phyloP scores from a whole-genome alignment of 1,140 invertebrate genomes.

The Laodelphax striatellus region DNA sequence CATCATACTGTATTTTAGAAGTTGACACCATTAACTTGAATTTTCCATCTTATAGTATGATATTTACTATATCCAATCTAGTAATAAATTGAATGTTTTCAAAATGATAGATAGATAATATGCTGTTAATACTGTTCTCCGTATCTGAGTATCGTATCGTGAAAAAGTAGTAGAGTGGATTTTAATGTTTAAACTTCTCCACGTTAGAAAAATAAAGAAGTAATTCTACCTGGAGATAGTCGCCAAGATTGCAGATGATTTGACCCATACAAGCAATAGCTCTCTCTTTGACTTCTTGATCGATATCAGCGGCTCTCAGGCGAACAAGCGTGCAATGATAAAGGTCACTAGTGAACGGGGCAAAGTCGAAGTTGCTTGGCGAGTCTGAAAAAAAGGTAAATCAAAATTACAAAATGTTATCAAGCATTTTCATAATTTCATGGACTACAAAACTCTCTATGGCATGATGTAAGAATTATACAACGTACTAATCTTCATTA shows the following conservation, averaged over 20 bases:
- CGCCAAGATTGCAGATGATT: slow-evolving; percentile 84
- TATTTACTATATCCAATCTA: too few species aligned
- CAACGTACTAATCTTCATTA: not conserved
- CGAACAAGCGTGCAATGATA: slow-evolving; percentile 77
- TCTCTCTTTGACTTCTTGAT: slow-evolving; percentile 96
- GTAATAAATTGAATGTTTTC: too few species aligned
- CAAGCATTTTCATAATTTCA: not conserved
- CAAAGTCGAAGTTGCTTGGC: slow-evolving; percentile 59
- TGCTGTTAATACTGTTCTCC: too few species aligned
- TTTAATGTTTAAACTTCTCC: too few species aligned
- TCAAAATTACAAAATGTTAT: not conserved
- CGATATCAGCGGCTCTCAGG: slow-evolving; percentile 89
- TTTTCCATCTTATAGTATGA: too few species aligned
- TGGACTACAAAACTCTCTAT: slow-evolving; percentile 2
- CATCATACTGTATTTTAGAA: too few species aligned
- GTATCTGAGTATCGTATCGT: too few species aligned
- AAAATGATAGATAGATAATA: too few species aligned
- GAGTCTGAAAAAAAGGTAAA: slow-evolving; percentile 30
- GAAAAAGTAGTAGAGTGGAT: too few species aligned
- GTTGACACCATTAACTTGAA: too few species aligned
- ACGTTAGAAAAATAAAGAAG: too few species aligned
- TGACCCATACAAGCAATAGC: slow-evolving; percentile 96
- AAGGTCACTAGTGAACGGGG: slow-evolving; percentile 63
- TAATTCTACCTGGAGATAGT: slow-evolving; percentile 51
- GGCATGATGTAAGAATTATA: not conserved